Percentiles rank a stretch among this genome's conserved stretches.
These are phyloP conservation scores for Drosophila birchii DNA, from an alignment of 2,888 invertebrate genomes.

Conservation along the genomic window DNA sequence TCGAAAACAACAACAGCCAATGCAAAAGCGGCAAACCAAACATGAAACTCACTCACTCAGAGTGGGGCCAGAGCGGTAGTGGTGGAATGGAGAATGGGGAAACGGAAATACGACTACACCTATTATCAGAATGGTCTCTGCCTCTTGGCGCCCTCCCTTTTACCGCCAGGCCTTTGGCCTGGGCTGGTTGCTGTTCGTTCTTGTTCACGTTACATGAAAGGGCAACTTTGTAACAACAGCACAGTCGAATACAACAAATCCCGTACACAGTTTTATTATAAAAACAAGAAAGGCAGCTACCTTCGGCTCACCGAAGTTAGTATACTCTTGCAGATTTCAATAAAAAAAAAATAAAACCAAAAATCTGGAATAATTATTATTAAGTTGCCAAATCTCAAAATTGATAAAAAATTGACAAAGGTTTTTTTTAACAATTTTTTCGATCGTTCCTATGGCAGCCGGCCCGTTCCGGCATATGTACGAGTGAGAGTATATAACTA, in stretches of 20 bases:
- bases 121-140: slow-evolving; percentile 58
- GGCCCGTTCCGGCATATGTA: too few relatives aligned
- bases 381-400: too few relatives aligned
- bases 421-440: too few relatives aligned
- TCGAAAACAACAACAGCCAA: slow-evolving; percentile 39
- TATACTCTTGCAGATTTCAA: too few relatives aligned
- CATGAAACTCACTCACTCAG: slow-evolving; percentile 57
- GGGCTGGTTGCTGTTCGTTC: slow-evolving; percentile 48
- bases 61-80: slow-evolving; percentile 11
- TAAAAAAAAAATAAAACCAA: too few relatives aligned
- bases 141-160: slow-evolving; percentile 14
- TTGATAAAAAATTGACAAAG: too few relatives aligned
- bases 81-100: slow-evolving; percentile 15
- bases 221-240: slow-evolving; percentile 71
- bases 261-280: slow-evolving; percentile 69
- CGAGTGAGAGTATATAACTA: too few relatives aligned
- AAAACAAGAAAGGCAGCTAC: too few relatives aligned
- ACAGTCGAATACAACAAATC: slow-evolving; percentile 57
- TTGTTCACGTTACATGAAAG: slow-evolving; percentile 75
- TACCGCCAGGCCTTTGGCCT: slow-evolving; percentile 19
- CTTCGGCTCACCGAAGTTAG: too few relatives aligned
- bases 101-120: slow-evolving; percentile 72
- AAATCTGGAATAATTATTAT: too few relatives aligned
- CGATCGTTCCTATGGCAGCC: too few relatives aligned
- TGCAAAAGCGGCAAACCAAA: slow-evolving; percentile 64